Evolutionary conservation across 2,888 invertebrate species (phyloP).

Genomic region (Tenthredo amoena): DNA sequence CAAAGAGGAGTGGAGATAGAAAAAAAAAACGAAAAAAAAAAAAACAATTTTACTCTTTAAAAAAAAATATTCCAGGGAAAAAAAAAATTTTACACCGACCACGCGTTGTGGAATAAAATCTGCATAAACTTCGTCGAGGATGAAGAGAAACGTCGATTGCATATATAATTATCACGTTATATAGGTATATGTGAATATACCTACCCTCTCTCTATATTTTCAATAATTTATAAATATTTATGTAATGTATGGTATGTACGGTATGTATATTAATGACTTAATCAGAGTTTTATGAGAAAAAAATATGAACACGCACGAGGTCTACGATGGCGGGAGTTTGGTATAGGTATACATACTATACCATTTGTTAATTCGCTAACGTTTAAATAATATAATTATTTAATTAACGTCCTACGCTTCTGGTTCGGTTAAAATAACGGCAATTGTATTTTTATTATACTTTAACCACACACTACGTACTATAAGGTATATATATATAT

Average conservation of each 20-base stretch:
- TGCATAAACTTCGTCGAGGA: not conserved
- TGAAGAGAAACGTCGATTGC: not conserved
- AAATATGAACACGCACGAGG: not conserved
- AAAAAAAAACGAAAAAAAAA: too few relatives aligned
- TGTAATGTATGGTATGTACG: not conserved
- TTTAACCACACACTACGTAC: not conserved
- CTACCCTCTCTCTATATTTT: not conserved
- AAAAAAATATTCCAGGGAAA: too few relatives aligned
- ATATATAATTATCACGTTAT: not conserved
- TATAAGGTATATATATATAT: not conserved
- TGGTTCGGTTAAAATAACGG: not conserved
- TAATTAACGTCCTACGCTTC: not conserved
- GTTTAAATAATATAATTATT: constrained; percentile 1
- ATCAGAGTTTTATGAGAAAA: constrained; percentile 20
- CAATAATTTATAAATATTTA: constrained; percentile 16
- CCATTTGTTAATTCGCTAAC: not conserved
- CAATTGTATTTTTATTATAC: constrained; percentile 12
- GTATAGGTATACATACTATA: not conserved
- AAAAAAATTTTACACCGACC: not conserved
- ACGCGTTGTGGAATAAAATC: not conserved
- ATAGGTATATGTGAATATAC: not conserved
- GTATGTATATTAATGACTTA: not conserved
- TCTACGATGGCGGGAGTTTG: not conserved
- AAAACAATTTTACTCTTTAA: too few relatives aligned
- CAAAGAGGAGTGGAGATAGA: too few relatives aligned